Evolutionary conservation across 2,888 invertebrate species (phyloP).

Genomic region (Fabriciana adippe): DNA sequence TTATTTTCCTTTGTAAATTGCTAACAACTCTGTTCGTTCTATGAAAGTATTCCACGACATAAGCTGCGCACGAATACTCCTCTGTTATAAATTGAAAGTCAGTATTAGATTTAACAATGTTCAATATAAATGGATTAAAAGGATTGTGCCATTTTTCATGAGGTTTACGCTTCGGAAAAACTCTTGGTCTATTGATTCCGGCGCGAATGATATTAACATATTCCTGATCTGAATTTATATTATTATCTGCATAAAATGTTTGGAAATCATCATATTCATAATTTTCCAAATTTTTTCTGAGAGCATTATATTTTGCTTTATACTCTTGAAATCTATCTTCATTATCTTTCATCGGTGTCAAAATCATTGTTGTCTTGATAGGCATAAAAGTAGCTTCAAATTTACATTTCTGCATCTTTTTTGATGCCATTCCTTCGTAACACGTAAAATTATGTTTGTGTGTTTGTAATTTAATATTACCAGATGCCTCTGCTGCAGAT

Average conservation of each 20-base stretch:
- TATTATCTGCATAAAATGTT: constrained; percentile 2
- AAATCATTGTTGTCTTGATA: constrained; percentile 39
- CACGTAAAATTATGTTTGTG: constrained; percentile 51
- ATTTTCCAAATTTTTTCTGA: no score
- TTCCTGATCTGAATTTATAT: constrained; percentile 45
- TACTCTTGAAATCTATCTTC: constrained; percentile 8
- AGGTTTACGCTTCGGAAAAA: constrained; percentile 29
- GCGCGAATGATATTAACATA: constrained; percentile 43
- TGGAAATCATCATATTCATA: no score
- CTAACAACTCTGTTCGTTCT: constrained; percentile 55
- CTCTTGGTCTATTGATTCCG: constrained; percentile 47
- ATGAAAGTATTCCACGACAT: constrained; percentile 60
- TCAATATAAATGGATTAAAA: no score
- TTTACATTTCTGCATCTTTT: constrained; percentile 45
- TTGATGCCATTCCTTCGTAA: constrained; percentile 46
- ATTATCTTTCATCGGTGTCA: constrained; percentile 46
- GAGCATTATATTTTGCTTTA: no score
- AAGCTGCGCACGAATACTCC: constrained; percentile 59
- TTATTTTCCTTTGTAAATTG: constrained; percentile 52
- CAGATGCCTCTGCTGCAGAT: constrained; percentile 46
- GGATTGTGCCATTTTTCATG: no score
- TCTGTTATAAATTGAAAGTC: constrained; percentile 59
- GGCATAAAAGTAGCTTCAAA: constrained; percentile 54
- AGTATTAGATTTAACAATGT: constrained; percentile 43
- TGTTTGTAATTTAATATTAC: constrained; percentile 47